Conservation (phyloP, 1,140 invertebrate species). For the Paraescarpia echinospica region DNA sequence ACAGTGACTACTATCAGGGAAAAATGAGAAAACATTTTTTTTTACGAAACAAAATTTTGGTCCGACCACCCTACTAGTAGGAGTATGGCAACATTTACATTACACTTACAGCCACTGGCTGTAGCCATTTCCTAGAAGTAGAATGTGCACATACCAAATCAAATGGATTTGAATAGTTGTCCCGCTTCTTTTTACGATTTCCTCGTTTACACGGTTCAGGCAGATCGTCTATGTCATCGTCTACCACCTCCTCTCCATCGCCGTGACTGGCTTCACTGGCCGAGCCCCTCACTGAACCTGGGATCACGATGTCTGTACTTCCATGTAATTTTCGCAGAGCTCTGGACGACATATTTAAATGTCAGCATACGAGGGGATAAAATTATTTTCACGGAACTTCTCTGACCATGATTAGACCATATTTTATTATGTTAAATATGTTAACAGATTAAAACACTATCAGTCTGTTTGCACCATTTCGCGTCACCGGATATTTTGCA, state of each 20-base stretch:
- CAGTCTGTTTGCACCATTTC: background rate
- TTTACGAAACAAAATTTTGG: too few species aligned
- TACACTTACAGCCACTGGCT: too few species aligned
- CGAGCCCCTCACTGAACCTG: constrained; percentile 21
- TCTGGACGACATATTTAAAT: constrained; percentile 64
- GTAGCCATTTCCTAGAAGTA: background rate
- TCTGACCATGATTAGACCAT: background rate
- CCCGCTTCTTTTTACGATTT: constrained; percentile 59
- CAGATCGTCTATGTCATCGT: constrained; percentile 61
- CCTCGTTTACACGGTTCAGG: constrained; percentile 35
- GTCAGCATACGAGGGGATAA: background rate
- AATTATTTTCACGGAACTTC: background rate
- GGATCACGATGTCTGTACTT: constrained; percentile 56
- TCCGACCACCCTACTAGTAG: too few species aligned
- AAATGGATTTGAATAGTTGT: constrained; percentile 63
- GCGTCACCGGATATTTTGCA: background rate
- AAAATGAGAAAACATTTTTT: too few species aligned
- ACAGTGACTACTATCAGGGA: too few species aligned
- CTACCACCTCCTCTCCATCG: constrained; percentile 57
- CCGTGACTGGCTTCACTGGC: background rate
- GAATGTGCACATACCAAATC: constrained; percentile 62
- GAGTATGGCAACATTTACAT: too few species aligned
- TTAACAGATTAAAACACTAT: background rate
- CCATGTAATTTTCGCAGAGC: constrained; percentile 68
- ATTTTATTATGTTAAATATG: background rate